Conservation (phyloP, 2,888 invertebrate species). For the Endotricha flammealis region DNA sequence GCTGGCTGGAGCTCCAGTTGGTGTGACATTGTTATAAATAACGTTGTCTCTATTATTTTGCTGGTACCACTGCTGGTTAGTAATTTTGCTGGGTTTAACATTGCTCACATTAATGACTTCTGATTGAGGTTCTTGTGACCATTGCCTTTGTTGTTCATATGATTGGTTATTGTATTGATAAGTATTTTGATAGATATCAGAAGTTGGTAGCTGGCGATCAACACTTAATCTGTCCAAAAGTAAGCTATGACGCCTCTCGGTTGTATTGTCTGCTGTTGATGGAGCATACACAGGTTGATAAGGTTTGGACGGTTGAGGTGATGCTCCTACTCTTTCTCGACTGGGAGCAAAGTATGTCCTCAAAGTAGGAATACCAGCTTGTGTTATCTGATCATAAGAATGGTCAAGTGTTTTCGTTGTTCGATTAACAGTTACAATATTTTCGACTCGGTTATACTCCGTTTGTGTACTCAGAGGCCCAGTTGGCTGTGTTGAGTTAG, state of each 20-base stretch:
- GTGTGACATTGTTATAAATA: constrained; percentile 44
- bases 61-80: constrained; percentile 69
- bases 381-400: constrained; percentile 53
- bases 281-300: constrained; percentile 54
- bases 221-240: constrained; percentile 63
- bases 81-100: constrained; percentile 65
- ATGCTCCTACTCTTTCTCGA: constrained; percentile 46
- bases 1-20: constrained; percentile 32
- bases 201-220: constrained; percentile 57
- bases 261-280: constrained; percentile 40
- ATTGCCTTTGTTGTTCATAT: constrained; percentile 51
- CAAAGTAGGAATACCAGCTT: constrained; percentile 53
- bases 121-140: constrained; percentile 59
- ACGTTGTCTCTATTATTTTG: constrained; percentile 49
- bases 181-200: constrained; percentile 57
- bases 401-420: constrained; percentile 65
- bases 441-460: constrained; percentile 65
- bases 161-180: constrained; percentile 44
- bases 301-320: constrained; percentile 49
- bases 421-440: constrained; percentile 65
- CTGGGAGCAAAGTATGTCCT: constrained; percentile 60
- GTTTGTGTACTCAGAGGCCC: constrained; percentile 57
- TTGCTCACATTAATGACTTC: constrained; percentile 65
- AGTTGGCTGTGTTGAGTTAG: constrained; percentile 41
- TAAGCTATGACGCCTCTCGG: constrained; percentile 65